A percentile compares a stretch with the other conserved stretches of the same genome.
Conservation (phyloP, 2,113 vertebrate species). For the Tiliqua scincoides region DNA sequence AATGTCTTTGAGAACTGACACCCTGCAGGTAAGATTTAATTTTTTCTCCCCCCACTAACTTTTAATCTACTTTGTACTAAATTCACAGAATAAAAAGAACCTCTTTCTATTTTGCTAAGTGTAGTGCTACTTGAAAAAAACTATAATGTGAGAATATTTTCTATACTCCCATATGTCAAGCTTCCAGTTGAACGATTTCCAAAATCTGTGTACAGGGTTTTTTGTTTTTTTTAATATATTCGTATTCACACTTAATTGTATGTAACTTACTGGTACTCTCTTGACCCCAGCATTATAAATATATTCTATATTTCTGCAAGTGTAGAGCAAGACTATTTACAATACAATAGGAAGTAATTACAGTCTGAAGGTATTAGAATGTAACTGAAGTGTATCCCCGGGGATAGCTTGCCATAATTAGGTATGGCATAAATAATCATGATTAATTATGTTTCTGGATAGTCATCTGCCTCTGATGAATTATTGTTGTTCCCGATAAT, state of each 20-base stretch:
- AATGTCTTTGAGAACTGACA: conserved; percentile 43
- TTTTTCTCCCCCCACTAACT: conserved; percentile 31
- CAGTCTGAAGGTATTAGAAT: conserved; percentile 64
- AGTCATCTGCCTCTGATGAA: conserved; percentile 64
- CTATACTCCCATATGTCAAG: conserved; percentile 49
- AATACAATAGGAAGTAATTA: conserved; percentile 68
- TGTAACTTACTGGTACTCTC: conserved; percentile 45
- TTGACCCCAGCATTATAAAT: conserved; percentile 54
- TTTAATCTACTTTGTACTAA: conserved; percentile 51
- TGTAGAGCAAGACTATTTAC: conserved; percentile 60
- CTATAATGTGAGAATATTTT: conserved; percentile 37
- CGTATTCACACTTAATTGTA: conserved; percentile 47
- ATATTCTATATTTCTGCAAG: conserved; percentile 43
- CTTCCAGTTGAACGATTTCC: conserved; percentile 47
- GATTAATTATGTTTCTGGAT: conserved; percentile 64
- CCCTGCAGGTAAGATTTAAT: conserved; percentile 42
- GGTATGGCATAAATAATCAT: conserved; percentile 66
- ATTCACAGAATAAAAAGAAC: conserved; percentile 52
- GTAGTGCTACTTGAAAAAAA: conserved; percentile 54
- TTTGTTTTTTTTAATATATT: conserved; percentile 31
- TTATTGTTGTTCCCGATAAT: conserved; percentile 60
- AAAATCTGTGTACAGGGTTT: conserved; percentile 24
- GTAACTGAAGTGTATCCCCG: conserved; percentile 54
- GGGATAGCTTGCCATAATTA: conserved; percentile 65
- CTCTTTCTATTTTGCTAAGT: conserved; percentile 31